Base-by-base conservation (phyloP, 53 echinoderm and acorn worm genomes). In the Echinometra lucunter region DNA sequence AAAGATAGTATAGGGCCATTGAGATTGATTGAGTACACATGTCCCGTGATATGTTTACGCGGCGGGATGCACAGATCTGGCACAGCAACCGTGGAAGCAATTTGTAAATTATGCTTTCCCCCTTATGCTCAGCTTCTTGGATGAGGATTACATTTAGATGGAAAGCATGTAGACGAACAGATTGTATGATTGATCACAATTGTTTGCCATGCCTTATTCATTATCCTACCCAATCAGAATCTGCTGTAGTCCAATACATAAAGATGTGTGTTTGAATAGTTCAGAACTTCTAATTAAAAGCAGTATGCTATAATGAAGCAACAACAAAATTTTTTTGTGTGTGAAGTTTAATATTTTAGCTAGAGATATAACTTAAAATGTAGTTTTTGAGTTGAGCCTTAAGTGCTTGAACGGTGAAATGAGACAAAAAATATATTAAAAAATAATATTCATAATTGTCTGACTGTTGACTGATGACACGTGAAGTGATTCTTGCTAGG, bases 101-200 rank as follows among this genome's bases (percentile, higher is more conserved):
- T 88, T 88, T 88, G 88, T 88, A 88, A 88, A 88, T 88, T 88
- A 88, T 88, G 49, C 88, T 88, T 88, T 55, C 47, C 32, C 53
- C 88, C 49, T 32, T 56, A 88, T 88, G 88, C 56, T 88, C n/a
- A 32, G 88, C 55, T 15, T 56, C 56, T 88, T 17, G 88, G 88
- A 88, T 56, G 88, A 88, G 88, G 88, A 88, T 88, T 88, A 88
- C 56, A 88, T 88, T 88, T 88, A 88, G 88, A 88, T 88, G 88
- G 88, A 88, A 35, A 88, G 88, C 49, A 55, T 55, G 88, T 32
- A 56, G 90, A 90, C 60, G 37, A 90, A 63, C 90, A 63, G 58
- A 90, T 90, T 90, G 90, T 90, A 40, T 90, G 90, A 90, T 90
- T 90, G 90, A 90, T 90, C 58, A 58, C 90, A 90, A 90, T 90